Evolutionary conservation across 2,113 vertebrate species (phyloP).

Genomic region (Bufo bufo): DNA sequence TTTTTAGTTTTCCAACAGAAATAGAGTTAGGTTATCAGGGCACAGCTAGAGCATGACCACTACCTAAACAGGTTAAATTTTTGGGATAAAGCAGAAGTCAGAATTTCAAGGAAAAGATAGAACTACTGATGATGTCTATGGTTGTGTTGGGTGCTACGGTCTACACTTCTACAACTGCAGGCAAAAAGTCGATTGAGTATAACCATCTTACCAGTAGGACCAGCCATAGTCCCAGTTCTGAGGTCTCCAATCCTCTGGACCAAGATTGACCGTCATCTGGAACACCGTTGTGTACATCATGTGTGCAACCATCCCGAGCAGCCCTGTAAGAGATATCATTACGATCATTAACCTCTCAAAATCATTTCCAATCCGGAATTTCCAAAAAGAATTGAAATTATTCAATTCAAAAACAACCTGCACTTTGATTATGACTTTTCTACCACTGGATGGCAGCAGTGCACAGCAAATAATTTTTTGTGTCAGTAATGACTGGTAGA

Average conservation of each 20-base stretch:
- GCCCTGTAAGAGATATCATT: constrained; percentile 72
- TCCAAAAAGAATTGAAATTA: background rate
- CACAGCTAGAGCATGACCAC: background rate
- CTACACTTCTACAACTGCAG: background rate
- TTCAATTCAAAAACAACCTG: too few relatives aligned
- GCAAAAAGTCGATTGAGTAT: background rate
- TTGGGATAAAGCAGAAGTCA: background rate
- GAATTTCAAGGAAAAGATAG: background rate
- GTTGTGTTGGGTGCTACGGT: too few relatives aligned
- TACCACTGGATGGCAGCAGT: background rate
- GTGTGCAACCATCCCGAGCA: constrained; percentile 96
- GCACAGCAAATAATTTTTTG: background rate
- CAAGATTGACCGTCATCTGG: constrained; percentile 94
- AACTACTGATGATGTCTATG: too few relatives aligned
- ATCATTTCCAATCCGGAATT: background rate
- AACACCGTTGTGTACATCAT: constrained; percentile 99
- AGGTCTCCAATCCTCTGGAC: constrained; percentile 97
- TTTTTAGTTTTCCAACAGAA: too few relatives aligned
- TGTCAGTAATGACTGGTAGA: background rate
- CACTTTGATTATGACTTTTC: background rate
- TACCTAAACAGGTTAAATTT: background rate
- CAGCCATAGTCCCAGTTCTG: constrained; percentile 98
- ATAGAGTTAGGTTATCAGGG: too few relatives aligned
- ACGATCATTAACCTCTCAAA: background rate
- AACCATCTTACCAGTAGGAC: constrained; percentile 87